phyloP scores from a whole-genome alignment of 2,888 invertebrate species.

The Drosophila nigricruria region DNA sequence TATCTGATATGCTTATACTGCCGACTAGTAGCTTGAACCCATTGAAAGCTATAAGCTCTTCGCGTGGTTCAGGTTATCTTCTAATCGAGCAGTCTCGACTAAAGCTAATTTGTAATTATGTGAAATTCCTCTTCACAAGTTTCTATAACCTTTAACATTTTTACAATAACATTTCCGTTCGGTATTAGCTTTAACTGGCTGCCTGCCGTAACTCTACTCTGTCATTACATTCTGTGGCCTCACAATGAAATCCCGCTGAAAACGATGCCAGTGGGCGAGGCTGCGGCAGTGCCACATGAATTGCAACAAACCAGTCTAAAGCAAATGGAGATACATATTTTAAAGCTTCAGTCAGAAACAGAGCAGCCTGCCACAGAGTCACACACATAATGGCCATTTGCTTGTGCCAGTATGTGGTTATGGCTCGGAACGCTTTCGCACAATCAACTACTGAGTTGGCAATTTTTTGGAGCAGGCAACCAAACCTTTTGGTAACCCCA shows the following conservation, averaged over 20 bases:
- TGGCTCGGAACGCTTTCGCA: constrained; percentile 11
- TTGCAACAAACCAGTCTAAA: constrained; percentile 38
- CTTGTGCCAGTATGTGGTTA: constrained; percentile 2
- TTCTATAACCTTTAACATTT: not conserved
- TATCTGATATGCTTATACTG: not conserved
- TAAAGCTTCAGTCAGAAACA: constrained; percentile 16
- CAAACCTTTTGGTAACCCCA: constrained; percentile 14
- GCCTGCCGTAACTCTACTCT: not conserved
- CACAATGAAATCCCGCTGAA: constrained; percentile 3
- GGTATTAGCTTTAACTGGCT: not conserved
- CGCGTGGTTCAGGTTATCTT: no score
- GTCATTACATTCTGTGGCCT: not conserved
- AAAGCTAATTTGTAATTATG: no score
- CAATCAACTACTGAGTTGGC: constrained; percentile 25
- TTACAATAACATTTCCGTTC: not conserved
- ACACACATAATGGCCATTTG: constrained; percentile 14
- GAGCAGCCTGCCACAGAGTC: constrained; percentile 5
- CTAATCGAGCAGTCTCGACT: no score
- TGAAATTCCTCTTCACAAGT: no score
- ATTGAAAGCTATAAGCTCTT: no score
- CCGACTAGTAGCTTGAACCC: no score
- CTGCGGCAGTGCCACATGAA: constrained; percentile 22
- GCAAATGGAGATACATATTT: constrained; percentile 46
- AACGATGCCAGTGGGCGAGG: not conserved
- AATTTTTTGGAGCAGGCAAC: constrained; percentile 23